Conservation (phyloP, 2,113 vertebrate species). For the Apistogramma diplotaenia region DNA sequence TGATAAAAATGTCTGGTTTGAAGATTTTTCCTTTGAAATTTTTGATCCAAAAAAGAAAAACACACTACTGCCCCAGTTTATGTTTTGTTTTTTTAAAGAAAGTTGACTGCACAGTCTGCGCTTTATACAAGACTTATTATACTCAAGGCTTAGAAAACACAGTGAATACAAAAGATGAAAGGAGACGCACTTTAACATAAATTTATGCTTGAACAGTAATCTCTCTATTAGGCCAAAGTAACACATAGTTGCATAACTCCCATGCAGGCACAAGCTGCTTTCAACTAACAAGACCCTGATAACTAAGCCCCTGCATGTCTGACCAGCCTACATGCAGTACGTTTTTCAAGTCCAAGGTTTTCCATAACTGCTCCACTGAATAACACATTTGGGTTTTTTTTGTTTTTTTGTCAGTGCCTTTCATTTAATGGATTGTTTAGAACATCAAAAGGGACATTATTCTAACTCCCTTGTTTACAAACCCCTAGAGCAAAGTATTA, state of each 20-base stretch:
- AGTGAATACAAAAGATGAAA: slow-evolving; percentile 53
- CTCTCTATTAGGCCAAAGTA: slow-evolving; percentile 40
- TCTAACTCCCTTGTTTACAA: slow-evolving; percentile 36
- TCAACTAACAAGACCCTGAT: slow-evolving; percentile 47
- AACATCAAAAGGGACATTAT: slow-evolving; percentile 70
- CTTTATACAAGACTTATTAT: slow-evolving; percentile 17
- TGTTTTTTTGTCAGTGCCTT: slow-evolving; percentile 25
- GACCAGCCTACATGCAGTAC: neutral
- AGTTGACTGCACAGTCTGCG: neutral
- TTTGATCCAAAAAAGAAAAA: neutral
- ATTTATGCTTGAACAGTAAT: slow-evolving; percentile 33
- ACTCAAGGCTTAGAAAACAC: slow-evolving; percentile 25
- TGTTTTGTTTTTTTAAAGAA: neutral
- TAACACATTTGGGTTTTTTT: neutral
- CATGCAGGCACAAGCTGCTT: slow-evolving; percentile 38
- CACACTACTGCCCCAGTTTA: neutral
- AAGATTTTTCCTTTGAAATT: neutral
- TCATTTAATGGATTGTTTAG: slow-evolving; percentile 61
- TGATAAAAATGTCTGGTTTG: neutral
- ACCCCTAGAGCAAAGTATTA: slow-evolving; percentile 38
- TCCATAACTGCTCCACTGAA: slow-evolving; percentile 33
- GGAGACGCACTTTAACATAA: slow-evolving; percentile 15
- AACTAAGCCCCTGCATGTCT: slow-evolving; percentile 25
- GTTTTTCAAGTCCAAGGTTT: slow-evolving; percentile 55
- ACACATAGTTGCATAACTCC: slow-evolving; percentile 39